Evolutionary conservation across 2,888 invertebrate genomes (phyloP), one percentile per base, ranked within the genome.

Genomic region (Cylindroiulus punctatus): DNA sequence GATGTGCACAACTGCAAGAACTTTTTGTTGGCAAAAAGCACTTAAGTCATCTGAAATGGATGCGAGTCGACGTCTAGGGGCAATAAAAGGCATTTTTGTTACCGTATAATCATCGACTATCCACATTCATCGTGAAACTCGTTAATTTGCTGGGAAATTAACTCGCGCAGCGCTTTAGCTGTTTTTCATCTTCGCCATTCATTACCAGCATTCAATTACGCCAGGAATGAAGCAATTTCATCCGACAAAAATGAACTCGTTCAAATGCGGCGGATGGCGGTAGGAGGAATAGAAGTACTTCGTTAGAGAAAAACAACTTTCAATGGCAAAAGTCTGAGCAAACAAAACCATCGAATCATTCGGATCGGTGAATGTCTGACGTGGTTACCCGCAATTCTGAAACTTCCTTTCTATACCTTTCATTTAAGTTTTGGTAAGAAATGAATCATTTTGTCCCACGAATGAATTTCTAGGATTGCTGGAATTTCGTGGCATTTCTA

Each of bases 91-190:
- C 47, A 47, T 47, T 47, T 47, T 47, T 47, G 47, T 47, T 14
- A 47, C 47, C 47, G 47, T 47, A 47, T 47, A 47, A 47, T 47
- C 47, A 47, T 47, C 47, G 40, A 47, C 47, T 47, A 17, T 17
- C 47, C 47, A 47, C 47, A 47, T 47, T 47, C 47, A 47, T 47
- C 47, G 47, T 47, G 47, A 47, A 47, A 47, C 47, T 47, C 47
- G 14, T 47, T 47, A 47, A 47, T 47, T 47, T 47, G 47, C 47
- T 17, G 47, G 47, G 47, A 47, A 47, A 47, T 47, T 47, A 47
- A 47, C 47, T 47, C 47, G 10, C 47, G 1, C 17, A 14, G 47
- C 47, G 5, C 14, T 47, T 40, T 5, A 47, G 47, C 47, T 47
- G 47, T 47, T 47, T 47, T 47, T 47, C 47, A 47, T 47, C 47